Evolutionary conservation across 2,888 invertebrate species (phyloP), one percentile per base, ranked within the genome.

Genomic region (Tinea trinotella): DNA sequence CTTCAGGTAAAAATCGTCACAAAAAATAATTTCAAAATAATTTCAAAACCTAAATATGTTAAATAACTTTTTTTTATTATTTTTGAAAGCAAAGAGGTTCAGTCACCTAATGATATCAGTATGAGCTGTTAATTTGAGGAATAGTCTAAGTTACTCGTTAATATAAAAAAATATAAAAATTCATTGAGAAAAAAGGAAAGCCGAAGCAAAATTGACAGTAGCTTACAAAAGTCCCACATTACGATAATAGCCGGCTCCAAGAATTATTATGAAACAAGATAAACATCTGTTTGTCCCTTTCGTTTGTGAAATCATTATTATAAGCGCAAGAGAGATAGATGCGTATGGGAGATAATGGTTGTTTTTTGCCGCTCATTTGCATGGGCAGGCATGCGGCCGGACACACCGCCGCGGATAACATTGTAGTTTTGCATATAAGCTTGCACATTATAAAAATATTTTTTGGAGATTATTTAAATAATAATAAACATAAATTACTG

Each of bases 331-430:
- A 10, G 50, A 20, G 50, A 50, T 6, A 22, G 24, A 22, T 50
- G n/a, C n/a, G 22, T 20, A 50, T 7, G 10, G 2, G 22, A 24
- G 48, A 50, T 50, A 50, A 50, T 50, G 50, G 50, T n/a, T 24
- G 24, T 55, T 55, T 44, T 49, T 54, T 54, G 40, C 54, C 12
- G 55, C 49, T 66, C 62, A 71, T 73, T 69, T 71, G 70, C 75
- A 75, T 73, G 71, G 66, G 66, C 60, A 61, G 52, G 59, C 57
- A 64, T 61, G 65, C 67, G 67, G 15, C n/a, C 48, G 40, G 13
- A 3, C 35, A n/a, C 22, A n/a, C 30, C 15, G 12, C 7, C 40
- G 13, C 40, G 13, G n/a, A 40, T 40, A 40, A 13, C 40, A 40
- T 12, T 40, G n/a, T n/a, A 15, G 40, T 40, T 15, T 40, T 40